These are phyloP conservation scores for Mallotus villosus DNA, from an alignment of 2,797 vertebrate genomes.

Conservation along the genomic window DNA sequence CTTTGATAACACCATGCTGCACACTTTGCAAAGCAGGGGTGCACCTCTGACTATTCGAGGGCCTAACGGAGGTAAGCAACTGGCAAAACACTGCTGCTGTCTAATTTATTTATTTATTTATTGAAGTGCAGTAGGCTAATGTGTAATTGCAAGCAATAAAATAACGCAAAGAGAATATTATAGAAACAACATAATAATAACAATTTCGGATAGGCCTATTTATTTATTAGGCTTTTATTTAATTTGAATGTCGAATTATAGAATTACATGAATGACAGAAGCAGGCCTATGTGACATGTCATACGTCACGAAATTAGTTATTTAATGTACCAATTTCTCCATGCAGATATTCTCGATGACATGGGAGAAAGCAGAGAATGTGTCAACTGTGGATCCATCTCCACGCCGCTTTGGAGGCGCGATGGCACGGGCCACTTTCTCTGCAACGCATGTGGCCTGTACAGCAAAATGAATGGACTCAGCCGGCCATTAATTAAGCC, in stretches of 20 bases:
- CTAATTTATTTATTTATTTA: too few relatives aligned
- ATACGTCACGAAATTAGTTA: not conserved
- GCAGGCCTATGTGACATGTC: not conserved
- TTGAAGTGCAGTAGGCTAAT: too few relatives aligned
- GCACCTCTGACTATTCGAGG: constrained; percentile 84
- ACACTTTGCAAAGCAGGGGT: constrained; percentile 87
- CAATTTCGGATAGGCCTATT: not conserved
- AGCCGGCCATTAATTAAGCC: constrained; percentile 98
- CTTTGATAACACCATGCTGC: constrained; percentile 95
- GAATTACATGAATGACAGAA: not conserved
- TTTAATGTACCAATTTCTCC: constrained; percentile 10
- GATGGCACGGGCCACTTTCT: constrained; percentile 98
- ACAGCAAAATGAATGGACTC: constrained; percentile 99
- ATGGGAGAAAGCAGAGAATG: constrained; percentile 93
- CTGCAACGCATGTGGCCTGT: constrained; percentile 98
- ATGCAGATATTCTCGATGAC: constrained; percentile 91
- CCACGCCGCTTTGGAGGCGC: constrained; percentile 96
- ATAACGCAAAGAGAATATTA: too few relatives aligned
- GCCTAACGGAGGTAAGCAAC: constrained; percentile 85
- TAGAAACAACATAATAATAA: not conserved
- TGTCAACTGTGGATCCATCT: constrained; percentile 97
- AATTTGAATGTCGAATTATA: not conserved
- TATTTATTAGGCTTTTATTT: not conserved
- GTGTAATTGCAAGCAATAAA: too few relatives aligned
- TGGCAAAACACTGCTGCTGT: too few relatives aligned